These are phyloP conservation scores for Muscicapa comitata DNA, from an alignment of 2,797 vertebrate species.

Conservation along the genomic window DNA sequence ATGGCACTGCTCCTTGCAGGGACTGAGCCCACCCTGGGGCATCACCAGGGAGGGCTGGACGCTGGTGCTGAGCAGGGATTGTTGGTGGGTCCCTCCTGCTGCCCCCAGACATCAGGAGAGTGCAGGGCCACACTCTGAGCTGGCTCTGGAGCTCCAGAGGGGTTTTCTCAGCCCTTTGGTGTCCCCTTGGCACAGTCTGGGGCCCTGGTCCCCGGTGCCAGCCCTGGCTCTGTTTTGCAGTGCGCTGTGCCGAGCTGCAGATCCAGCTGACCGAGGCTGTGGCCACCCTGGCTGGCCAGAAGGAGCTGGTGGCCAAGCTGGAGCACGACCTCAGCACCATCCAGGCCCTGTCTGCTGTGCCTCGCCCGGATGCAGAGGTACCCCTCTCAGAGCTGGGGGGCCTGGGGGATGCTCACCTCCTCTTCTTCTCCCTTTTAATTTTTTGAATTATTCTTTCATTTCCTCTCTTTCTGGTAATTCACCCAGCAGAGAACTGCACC, in stretches of 20 bases:
- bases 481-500: accelerated
- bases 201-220: accelerated
- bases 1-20: background rate
- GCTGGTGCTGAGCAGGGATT: background rate
- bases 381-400: background rate
- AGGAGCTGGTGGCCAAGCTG: slow-evolving; percentile 89
- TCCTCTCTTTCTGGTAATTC: accelerated
- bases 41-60: background rate
- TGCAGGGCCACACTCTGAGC: accelerated
- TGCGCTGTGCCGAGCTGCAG: slow-evolving; percentile 87
- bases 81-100: background rate
- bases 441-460: too few species aligned
- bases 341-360: slow-evolving; percentile 81
- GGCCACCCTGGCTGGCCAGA: slow-evolving; percentile 82
- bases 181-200: accelerated
- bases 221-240: slow-evolving; percentile 64
- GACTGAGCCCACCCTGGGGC: background rate
- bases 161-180: accelerated
- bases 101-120: background rate
- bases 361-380: slow-evolving; percentile 88
- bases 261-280: slow-evolving; percentile 82
- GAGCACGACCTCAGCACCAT: slow-evolving; percentile 95
- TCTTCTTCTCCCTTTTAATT: background rate
- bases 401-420: background rate
- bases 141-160: background rate